phyloP scores from a whole-genome alignment of 2,888 invertebrate species.

The Catocala sponsa region DNA sequence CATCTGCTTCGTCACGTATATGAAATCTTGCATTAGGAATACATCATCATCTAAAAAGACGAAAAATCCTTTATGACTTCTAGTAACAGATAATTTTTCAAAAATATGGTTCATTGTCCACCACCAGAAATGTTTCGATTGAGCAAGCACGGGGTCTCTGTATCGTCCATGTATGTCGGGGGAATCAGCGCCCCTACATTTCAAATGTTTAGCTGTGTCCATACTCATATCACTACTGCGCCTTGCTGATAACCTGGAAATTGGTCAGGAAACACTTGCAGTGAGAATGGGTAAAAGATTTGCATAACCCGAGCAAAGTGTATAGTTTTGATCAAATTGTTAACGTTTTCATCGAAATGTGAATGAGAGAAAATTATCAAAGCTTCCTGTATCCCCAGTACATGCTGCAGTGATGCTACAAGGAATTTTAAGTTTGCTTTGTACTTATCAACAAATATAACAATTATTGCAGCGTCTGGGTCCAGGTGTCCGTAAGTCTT shows the following conservation, averaged over 20 bases:
- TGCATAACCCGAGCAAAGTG: slow-evolving; percentile 70
- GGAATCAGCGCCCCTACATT: slow-evolving; percentile 59
- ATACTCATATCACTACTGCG: slow-evolving; percentile 51
- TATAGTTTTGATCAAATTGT: slow-evolving; percentile 58
- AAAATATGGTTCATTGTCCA: slow-evolving; percentile 74
- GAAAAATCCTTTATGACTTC: slow-evolving; percentile 57
- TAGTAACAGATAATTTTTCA: slow-evolving; percentile 53
- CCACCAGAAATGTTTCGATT: slow-evolving; percentile 74
- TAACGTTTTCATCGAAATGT: slow-evolving; percentile 60
- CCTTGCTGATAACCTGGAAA: slow-evolving; percentile 61
- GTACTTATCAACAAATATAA: slow-evolving; percentile 58
- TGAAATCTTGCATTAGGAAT: slow-evolving; percentile 66
- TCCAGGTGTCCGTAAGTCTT: slow-evolving; percentile 57
- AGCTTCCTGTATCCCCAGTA: slow-evolving; percentile 63
- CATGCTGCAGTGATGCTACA: slow-evolving; percentile 60
- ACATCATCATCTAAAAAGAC: slow-evolving; percentile 65
- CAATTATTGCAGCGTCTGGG: slow-evolving; percentile 59
- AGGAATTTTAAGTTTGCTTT: slow-evolving; percentile 59
- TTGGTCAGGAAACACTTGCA: slow-evolving; percentile 57
- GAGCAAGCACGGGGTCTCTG: slow-evolving; percentile 58
- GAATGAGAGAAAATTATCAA: slow-evolving; percentile 72
- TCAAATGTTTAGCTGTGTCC: slow-evolving; percentile 43
- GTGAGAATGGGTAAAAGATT: slow-evolving; percentile 70
- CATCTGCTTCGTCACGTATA: slow-evolving; percentile 66
- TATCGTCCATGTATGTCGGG: slow-evolving; percentile 63